Evolutionary conservation across 2,888 invertebrate genomes (phyloP).

Genomic region (Rhagium mordax): DNA sequence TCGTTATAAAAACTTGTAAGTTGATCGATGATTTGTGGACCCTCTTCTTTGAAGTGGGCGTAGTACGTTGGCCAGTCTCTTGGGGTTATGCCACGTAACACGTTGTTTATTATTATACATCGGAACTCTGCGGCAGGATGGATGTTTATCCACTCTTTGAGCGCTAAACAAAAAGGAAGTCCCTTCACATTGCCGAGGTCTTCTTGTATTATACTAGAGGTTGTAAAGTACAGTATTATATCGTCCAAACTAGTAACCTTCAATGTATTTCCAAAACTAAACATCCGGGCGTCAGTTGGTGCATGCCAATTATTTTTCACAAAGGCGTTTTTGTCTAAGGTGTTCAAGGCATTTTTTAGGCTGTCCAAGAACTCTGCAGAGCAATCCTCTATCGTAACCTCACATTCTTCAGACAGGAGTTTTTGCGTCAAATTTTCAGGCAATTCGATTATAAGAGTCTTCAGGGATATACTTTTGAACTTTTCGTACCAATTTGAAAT

Average conservation of each 20-base stretch:
- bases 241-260: conserved; percentile 63
- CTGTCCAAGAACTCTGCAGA: conserved; percentile 49
- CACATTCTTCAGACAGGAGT: conserved; percentile 54
- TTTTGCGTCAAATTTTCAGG: conserved; percentile 57
- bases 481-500: conserved; percentile 62
- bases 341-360: conserved; percentile 61
- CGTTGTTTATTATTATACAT: conserved; percentile 66
- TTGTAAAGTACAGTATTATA: conserved; percentile 62
- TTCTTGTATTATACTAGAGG: conserved; percentile 61
- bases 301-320: conserved; percentile 68
- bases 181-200: conserved; percentile 62
- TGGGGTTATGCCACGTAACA: conserved; percentile 65
- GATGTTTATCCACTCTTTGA: conserved; percentile 65
- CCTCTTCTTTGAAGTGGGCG: conserved; percentile 65
- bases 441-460: conserved; percentile 62
- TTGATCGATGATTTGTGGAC: conserved; percentile 61
- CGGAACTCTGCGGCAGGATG: conserved; percentile 68
- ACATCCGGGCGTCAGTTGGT: conserved; percentile 65
- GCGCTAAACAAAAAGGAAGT: conserved; percentile 61
- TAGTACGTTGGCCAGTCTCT: conserved; percentile 68
- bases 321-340: conserved; percentile 60
- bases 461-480: conserved; percentile 60
- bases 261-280: conserved; percentile 65
- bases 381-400: conserved; percentile 34
- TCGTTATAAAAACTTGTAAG: conserved; percentile 61